Percentiles rank a stretch among this genome's conserved stretches.
phyloP scores from a whole-genome alignment of 2,113 vertebrate species.

The Scalopus aquaticus region DNA sequence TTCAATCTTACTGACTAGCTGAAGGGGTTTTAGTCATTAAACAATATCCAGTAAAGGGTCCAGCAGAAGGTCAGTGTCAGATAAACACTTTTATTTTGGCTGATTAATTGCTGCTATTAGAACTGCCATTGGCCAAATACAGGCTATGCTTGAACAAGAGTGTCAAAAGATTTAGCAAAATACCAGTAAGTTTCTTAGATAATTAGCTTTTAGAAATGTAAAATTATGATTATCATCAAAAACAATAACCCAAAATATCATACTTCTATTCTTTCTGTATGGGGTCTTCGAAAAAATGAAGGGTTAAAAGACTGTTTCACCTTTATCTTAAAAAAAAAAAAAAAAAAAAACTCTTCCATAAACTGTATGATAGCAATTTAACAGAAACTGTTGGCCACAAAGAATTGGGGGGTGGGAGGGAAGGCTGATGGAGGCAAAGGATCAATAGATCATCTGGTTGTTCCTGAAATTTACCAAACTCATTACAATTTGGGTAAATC shows the following conservation, averaged over 20 bases:
- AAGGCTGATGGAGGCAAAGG: not conserved
- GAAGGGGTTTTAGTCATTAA: conserved; percentile 8
- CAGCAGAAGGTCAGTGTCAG: conserved; percentile 38
- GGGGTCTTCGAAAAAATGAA: not conserved
- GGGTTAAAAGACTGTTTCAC: not conserved
- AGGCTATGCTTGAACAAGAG: conserved; percentile 20
- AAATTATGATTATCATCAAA: not conserved
- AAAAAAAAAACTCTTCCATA: not conserved
- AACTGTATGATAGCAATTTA: not conserved
- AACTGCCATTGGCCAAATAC: conserved; percentile 31
- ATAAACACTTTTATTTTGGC: conserved; percentile 30
- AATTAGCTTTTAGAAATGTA: conserved; percentile 29
- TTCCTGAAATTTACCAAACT: conserved; percentile 1
- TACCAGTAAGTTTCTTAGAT: not conserved
- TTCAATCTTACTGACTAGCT: conserved; percentile 47
- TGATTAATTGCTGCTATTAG: conserved; percentile 51
- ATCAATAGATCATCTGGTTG: not conserved
- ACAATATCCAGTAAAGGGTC: not conserved
- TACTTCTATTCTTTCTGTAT: not conserved
- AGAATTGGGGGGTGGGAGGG: not conserved
- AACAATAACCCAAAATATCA: conserved; percentile 29
- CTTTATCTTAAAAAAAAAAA: not conserved
- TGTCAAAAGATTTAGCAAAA: conserved; percentile 42
- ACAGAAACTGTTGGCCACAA: conserved; percentile 1
- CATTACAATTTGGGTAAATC: not conserved